Evolutionary conservation across 35 echinoderm and acorn worm species (phyloP).

Genomic region (Apostichopus parvimensis): DNA sequence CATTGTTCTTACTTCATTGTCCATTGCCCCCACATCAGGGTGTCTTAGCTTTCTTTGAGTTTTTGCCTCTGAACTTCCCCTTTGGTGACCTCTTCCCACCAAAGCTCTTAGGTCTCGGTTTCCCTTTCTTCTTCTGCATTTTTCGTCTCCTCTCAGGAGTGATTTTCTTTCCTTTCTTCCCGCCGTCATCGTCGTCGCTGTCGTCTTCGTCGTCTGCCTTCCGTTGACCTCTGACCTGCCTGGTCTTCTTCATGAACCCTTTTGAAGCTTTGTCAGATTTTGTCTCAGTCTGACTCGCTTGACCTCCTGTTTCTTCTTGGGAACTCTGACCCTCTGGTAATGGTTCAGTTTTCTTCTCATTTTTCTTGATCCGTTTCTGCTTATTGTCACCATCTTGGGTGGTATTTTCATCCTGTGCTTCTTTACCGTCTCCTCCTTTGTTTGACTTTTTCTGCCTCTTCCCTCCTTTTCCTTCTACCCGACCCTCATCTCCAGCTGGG

Average conservation of each 20-base stretch:
- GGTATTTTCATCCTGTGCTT: background rate
- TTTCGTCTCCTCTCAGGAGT: background rate
- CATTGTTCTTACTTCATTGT: background rate
- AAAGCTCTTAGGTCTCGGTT: background rate
- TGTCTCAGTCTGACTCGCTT: background rate
- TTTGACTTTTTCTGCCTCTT: background rate
- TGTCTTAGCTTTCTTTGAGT: conserved; percentile 12
- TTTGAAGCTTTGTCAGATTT: background rate
- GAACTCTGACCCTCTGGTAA: background rate
- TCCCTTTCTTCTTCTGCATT: background rate
- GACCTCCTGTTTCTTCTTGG: background rate
- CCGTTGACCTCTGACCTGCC: background rate
- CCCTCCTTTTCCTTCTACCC: background rate
- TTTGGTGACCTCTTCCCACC: conserved; percentile 3
- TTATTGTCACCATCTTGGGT: background rate
- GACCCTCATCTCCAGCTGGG: background rate
- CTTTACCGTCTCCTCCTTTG: background rate
- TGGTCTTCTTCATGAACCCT: background rate
- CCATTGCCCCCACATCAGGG: background rate
- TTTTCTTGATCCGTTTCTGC: background rate
- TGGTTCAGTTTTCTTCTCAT: background rate
- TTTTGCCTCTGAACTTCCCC: background rate
- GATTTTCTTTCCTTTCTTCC: background rate
- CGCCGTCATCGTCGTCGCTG: background rate
- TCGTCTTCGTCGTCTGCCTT: background rate